Evolutionary conservation across 2,797 vertebrate species (phyloP).

Genomic region (Atherinosoma microstoma): DNA sequence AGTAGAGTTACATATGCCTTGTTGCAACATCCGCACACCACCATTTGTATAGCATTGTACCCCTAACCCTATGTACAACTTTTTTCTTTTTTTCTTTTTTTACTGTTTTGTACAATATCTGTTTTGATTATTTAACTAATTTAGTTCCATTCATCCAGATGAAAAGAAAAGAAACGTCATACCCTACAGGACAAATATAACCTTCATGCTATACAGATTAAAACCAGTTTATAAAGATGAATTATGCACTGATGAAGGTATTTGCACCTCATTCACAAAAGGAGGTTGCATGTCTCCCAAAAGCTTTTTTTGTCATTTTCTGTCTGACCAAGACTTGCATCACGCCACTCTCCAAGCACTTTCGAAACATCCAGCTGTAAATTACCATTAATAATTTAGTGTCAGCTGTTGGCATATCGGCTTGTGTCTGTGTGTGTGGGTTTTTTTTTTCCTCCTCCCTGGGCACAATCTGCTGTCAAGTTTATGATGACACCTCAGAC

Average conservation of each 20-base stretch:
- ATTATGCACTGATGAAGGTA: neutral
- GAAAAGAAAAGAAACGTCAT: too few species aligned
- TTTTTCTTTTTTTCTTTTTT: too few species aligned
- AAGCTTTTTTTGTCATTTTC: neutral
- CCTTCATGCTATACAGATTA: too few species aligned
- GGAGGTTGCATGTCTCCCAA: neutral
- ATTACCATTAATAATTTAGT: conserved; percentile 59
- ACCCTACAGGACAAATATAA: too few species aligned
- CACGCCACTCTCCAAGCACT: conserved; percentile 10
- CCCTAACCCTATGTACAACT: too few species aligned
- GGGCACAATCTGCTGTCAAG: conserved; percentile 38
- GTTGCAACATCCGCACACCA: too few species aligned
- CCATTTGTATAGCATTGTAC: too few species aligned
- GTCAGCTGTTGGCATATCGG: conserved; percentile 1
- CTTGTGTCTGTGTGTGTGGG: conserved; percentile 15
- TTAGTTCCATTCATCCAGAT: too few species aligned
- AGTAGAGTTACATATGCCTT: too few species aligned
- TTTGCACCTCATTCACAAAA: neutral
- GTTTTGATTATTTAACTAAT: too few species aligned
- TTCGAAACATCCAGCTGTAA: conserved; percentile 32
- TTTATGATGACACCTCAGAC: conserved; percentile 19
- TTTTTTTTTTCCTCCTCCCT: neutral
- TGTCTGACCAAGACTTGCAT: conserved; percentile 12
- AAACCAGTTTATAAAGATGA: neutral
- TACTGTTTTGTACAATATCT: too few species aligned